Evolutionary conservation across 2,888 invertebrate species (phyloP).

Genomic region (Drosophila nr. perissopoda): DNA sequence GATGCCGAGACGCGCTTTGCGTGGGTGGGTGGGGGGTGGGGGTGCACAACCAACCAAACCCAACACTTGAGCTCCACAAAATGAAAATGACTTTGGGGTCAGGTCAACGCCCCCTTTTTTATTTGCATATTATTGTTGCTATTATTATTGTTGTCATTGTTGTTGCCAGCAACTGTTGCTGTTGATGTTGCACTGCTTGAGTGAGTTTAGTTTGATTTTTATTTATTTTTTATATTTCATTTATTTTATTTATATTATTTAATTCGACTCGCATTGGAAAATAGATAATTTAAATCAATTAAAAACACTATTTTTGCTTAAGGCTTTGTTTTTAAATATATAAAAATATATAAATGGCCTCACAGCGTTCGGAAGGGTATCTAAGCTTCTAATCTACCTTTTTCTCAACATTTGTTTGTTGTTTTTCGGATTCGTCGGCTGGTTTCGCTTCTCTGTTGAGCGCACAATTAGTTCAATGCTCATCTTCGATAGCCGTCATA

Average conservation of each 20-base stretch:
- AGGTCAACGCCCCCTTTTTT: constrained; percentile 63
- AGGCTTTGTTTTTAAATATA: background rate
- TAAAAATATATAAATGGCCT: background rate
- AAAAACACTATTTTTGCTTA: background rate
- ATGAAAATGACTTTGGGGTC: constrained; percentile 41
- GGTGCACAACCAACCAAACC: background rate
- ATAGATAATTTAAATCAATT: background rate
- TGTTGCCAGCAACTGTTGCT: constrained; percentile 2
- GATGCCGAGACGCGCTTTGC: constrained; percentile 6
- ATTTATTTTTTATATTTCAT: background rate
- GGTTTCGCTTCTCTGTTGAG: constrained; percentile 67
- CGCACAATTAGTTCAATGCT: constrained; percentile 79
- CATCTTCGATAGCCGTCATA: constrained; percentile 59
- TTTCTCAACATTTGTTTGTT: constrained; percentile 1
- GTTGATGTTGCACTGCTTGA: constrained; percentile 25
- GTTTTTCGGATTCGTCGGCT: constrained; percentile 43
- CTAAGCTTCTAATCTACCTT: too few relatives aligned
- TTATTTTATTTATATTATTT: background rate
- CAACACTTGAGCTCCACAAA: constrained; percentile 31
- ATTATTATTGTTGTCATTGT: constrained; percentile 8
- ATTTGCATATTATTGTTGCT: constrained; percentile 39
- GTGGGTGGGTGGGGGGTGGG: constrained; percentile 45
- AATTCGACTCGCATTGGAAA: background rate
- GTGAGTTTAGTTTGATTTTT: constrained; percentile 5
- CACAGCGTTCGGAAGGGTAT: background rate